Evolutionary conservation across 2,888 invertebrate genomes (phyloP).

Genomic region (Macaria liturata): DNA sequence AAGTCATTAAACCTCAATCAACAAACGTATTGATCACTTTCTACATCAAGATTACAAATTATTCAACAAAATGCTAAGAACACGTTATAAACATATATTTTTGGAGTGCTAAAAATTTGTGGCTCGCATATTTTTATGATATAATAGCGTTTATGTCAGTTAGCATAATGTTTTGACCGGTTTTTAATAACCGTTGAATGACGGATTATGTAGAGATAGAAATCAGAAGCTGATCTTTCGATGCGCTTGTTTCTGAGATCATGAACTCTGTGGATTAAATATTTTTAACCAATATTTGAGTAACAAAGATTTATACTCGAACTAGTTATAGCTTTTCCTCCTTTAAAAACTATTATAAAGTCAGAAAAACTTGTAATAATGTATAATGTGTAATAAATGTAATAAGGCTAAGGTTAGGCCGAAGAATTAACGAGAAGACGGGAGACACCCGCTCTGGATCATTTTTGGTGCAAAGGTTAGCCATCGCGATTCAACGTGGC

Average conservation of each 20-base stretch:
- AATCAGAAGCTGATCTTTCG: slow-evolving; percentile 3
- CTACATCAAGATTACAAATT: slow-evolving; percentile 34
- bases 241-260: neutral
- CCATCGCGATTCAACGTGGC: no score
- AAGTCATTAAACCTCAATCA: slow-evolving; percentile 16
- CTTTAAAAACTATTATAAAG: no score
- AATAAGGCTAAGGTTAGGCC: no score
- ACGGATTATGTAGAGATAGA: slow-evolving; percentile 5
- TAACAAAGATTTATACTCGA: no score
- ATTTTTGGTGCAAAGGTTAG: no score
- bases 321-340: no score
- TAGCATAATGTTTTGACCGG: slow-evolving; percentile 12
- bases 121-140: slow-evolving; percentile 19
- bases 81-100: slow-evolving; percentile 32
- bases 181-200: slow-evolving; percentile 14
- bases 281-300: no score
- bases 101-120: slow-evolving; percentile 13
- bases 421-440: no score
- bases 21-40: slow-evolving; percentile 35
- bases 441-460: no score
- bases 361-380: no score
- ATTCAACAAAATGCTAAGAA: slow-evolving; percentile 34
- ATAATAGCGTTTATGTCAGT: slow-evolving; percentile 20
- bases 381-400: no score
- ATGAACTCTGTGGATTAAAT: neutral